Base-by-base conservation (phyloP, 2,888 invertebrate species). In the Apodemia mormo region DNA sequence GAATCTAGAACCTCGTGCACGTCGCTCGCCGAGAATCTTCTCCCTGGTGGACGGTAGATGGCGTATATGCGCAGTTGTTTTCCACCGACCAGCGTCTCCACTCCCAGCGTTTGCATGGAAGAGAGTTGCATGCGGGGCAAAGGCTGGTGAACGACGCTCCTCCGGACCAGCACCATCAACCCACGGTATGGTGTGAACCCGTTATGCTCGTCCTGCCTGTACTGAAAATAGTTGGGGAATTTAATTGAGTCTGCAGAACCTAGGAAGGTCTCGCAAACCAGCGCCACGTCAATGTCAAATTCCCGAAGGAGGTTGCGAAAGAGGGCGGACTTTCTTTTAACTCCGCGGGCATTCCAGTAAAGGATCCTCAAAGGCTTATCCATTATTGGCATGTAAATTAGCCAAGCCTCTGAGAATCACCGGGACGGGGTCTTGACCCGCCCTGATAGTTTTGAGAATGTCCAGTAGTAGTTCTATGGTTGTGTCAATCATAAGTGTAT, bases 21-120 rank as follows among this genome's bases (percentile, higher is more conserved):
- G 7, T 65, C 65, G 12, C 14, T 33, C 37, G 14, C 40, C 1
- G 30, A 2, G 3, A 65, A 33, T 12, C 30, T 37, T 2, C 0
- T 9, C 2, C 9, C 6, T 7, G 33, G 9, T 14, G 65, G 65
- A 1, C 65, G 33, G 40, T 65, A 65, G 10, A 65, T 40, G 2
- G 33, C 14, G 40, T 12, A 65, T 1, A 40, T 9, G 8, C 65
- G 65, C 2, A 33, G 30, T 12, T 40, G 52, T 14, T n/a, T 37
- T 1, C 33, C 65, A 40, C 14, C 40, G 14, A 29, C 37, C 8
- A n/a, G 65, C 8, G 40, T 9, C 7, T 65, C 37, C 8, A 33
- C 65, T 2, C 65, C 65, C 33, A 65, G 65, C 12, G 65, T 14
- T 40, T 65, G 65, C 30, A 65, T 14, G 6, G 65, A 37, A 8